Base-by-base conservation (phyloP, 2,888 invertebrate species). In the Melangyna quadrimaculata region DNA sequence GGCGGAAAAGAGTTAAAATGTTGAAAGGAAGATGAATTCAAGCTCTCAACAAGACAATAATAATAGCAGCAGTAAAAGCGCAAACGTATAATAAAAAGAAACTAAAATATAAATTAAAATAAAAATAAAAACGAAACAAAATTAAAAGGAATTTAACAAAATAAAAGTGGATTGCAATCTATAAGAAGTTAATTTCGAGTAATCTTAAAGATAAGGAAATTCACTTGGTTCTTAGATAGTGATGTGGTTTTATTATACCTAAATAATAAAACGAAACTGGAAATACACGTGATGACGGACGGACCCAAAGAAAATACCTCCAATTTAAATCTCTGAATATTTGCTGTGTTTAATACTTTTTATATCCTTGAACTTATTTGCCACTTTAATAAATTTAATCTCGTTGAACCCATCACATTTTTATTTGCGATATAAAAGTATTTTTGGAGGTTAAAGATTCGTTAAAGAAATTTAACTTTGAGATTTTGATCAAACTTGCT, bases 1-100 rank as follows among this genome's bases (percentile, higher is more conserved):
- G n/a, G n/a, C n/a, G n/a, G n/a, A 43, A 35, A 72, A 35, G 78
- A 69, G 77, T 40, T 63, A 63, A 80, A 45, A 80, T 35, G 22
- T 67, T 22, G n/a, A 37, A 43, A 10, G 53, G 40, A 55, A 77
- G 72, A 75, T 80, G 80, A 70, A 80, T 75, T 80, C 75, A 77
- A 69, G 77, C 72, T 6, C 45, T 43, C 17, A 69, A 57, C 17
- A 69, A 57, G 71, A n/a, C 69, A 70, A 48, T 77, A 77, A 86
- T 81, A 80, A 73, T 86, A 77, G 72, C 77, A 80, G 77, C 43
- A 80, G 78, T 86, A 80, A 86, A 86, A 86, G 29, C 29, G 71
- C 72, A 72, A 37, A 80, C 69, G 53, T n/a, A 73, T 24, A 75
- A 80, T 84, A 77, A 86, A 84, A 80, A 40, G 19, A 71, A 71